Percentiles rank a stretch among this genome's conserved stretches.
Conservation (phyloP, 2,888 invertebrate species). For the Heliconius sara region DNA sequence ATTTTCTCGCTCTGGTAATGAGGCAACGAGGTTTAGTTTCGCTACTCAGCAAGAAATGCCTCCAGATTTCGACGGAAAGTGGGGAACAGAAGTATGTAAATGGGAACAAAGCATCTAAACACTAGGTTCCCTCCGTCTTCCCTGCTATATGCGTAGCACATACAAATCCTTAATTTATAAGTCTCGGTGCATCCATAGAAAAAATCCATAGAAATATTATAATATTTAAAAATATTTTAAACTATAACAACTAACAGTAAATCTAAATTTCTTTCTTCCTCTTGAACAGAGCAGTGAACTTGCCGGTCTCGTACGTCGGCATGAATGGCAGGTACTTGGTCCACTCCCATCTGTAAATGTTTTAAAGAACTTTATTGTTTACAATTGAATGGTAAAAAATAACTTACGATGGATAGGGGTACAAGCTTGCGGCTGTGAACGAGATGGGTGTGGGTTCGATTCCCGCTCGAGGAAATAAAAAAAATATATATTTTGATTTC, state of each 20-base stretch:
- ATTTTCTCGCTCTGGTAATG: background rate
- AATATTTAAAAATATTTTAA: background rate
- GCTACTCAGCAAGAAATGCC: too few species aligned
- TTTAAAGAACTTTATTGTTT: background rate
- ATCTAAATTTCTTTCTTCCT: constrained; percentile 63
- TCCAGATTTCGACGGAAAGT: too few species aligned
- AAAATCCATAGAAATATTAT: background rate
- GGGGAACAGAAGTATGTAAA: too few species aligned
- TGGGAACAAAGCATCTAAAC: too few species aligned
- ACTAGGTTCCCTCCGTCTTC: too few species aligned
- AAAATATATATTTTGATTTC: background rate
- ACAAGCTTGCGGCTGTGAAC: background rate
- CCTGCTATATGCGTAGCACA: too few species aligned
- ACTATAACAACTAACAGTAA: background rate
- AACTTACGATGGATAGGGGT: too few species aligned
- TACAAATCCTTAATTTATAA: background rate
- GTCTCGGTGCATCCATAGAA: background rate
- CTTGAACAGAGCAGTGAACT: constrained; percentile 69
- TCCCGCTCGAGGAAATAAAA: background rate
- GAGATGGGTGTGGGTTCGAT: background rate
- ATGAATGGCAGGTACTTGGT: constrained; percentile 87
- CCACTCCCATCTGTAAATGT: constrained; percentile 85
- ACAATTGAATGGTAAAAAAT: background rate
- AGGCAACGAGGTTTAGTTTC: too few species aligned
- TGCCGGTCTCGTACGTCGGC: constrained; percentile 86